phyloP scores from a whole-genome alignment of 30 jellyfish, hydroid and myxozoan species.

The Hydra vulgaris region DNA sequence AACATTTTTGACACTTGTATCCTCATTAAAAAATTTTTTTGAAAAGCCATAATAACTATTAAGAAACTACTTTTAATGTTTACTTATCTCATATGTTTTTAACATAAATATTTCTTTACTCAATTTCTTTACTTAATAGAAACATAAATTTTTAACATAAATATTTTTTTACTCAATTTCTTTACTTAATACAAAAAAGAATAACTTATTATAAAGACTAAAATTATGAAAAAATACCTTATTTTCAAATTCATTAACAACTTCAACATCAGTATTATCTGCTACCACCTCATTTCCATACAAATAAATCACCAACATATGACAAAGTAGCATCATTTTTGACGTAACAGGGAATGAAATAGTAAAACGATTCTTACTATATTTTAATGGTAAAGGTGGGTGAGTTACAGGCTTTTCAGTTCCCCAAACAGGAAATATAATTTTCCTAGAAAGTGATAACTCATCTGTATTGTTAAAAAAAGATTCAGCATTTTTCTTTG shows the following conservation, averaged over 20 bases:
- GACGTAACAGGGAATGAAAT: conserved; percentile 34
- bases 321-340: conserved; percentile 68
- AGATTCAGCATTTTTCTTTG: neutral
- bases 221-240: conserved; percentile 30
- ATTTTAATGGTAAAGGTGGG: conserved; percentile 59
- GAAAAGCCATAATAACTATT: no score
- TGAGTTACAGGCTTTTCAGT: conserved; percentile 36
- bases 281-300: conserved; percentile 68
- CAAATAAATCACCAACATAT: conserved; percentile 59
- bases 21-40: no score
- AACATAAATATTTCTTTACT: conserved; percentile 26
- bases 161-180: no score
- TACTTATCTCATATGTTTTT: conserved; percentile 38
- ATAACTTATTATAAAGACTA: neutral
- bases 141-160: no score
- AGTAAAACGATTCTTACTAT: conserved; percentile 34
- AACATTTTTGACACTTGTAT: no score
- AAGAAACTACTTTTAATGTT: no score
- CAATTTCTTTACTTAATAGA: neutral
- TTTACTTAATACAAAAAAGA: no score
- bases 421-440: neutral
- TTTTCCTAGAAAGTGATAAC: neutral
- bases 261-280: conserved; percentile 42
- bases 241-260: conserved; percentile 44
- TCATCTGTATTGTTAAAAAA: neutral